Conservation (phyloP, 1,140 invertebrate species). For the Polypedilum pembai region DNA sequence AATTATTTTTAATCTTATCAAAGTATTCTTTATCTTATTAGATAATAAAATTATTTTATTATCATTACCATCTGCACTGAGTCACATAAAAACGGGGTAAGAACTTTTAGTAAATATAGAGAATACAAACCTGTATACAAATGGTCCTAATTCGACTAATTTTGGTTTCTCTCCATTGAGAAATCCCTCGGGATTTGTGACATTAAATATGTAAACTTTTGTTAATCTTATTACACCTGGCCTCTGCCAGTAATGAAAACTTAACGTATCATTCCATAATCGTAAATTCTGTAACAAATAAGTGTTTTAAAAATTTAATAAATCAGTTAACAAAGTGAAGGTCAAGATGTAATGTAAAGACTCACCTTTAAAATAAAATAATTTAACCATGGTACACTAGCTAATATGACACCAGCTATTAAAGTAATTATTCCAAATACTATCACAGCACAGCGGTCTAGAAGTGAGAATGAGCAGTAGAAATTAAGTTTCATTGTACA, state of each 20-base stretch:
- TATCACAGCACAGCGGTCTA: constrained; percentile 70
- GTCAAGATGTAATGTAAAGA: constrained; percentile 32
- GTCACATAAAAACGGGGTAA: no score
- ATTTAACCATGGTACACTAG: constrained; percentile 76
- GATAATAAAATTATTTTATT: no score
- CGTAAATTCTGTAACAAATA: constrained; percentile 62
- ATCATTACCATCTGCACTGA: no score
- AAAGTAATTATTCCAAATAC: constrained; percentile 68
- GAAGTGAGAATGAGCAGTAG: constrained; percentile 44
- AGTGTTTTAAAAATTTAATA: neutral
- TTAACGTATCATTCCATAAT: constrained; percentile 72
- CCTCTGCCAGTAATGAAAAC: constrained; percentile 87
- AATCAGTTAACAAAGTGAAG: no score
- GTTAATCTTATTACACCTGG: constrained; percentile 81
- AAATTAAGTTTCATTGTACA: neutral
- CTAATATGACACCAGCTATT: constrained; percentile 68
- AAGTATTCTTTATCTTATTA: no score
- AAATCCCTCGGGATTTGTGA: constrained; percentile 77
- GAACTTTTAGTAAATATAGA: no score
- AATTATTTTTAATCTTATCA: no score
- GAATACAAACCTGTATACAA: constrained; percentile 66
- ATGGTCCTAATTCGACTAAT: constrained; percentile 73
- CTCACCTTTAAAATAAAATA: constrained; percentile 75
- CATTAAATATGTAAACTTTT: constrained; percentile 84
- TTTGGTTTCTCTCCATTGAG: constrained; percentile 71